A percentile compares a stretch with the other conserved stretches of the same genome.
Conservation (phyloP, 2,888 invertebrate genomes). For the Cryptocephalus moraei region DNA sequence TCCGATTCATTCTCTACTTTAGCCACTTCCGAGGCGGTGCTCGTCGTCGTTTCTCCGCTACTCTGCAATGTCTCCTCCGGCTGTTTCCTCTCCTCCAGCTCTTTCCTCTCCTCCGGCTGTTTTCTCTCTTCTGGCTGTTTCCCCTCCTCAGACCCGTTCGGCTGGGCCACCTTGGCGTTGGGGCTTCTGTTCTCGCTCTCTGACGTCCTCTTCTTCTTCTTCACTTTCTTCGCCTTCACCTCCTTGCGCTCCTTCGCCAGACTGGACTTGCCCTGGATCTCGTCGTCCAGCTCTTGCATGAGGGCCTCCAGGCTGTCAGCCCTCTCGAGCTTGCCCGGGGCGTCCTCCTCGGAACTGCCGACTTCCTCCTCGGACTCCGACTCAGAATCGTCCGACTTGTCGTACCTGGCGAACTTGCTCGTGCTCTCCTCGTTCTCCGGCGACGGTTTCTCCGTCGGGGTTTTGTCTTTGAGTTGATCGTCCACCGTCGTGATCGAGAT, state of each 20-base stretch:
- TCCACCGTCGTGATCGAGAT: conserved; percentile 41
- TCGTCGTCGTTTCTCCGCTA: neutral
- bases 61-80: neutral
- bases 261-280: conserved; percentile 32
- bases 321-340: conserved; percentile 32
- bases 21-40: no score
- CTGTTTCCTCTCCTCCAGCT: conserved; percentile 1
- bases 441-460: neutral
- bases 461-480: conserved; percentile 11
- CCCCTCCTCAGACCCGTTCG: conserved; percentile 1
- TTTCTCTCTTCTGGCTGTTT: conserved; percentile 3
- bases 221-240: conserved; percentile 17
- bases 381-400: conserved; percentile 39
- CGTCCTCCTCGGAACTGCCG: conserved; percentile 10
- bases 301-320: conserved; percentile 42
- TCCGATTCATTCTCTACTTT: neutral
- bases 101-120: conserved; percentile 14
- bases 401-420: conserved; percentile 43
- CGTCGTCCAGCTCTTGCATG: conserved; percentile 44
- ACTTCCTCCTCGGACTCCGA: conserved; percentile 35
- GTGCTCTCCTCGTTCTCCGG: conserved; percentile 7
- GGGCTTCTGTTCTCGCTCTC: neutral
- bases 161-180: conserved; percentile 1
- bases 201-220: conserved; percentile 13
- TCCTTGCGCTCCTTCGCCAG: conserved; percentile 11